These are phyloP conservation scores for Drosophila sordidula DNA, from an alignment of 2,888 invertebrate genomes.

Conservation along the genomic window DNA sequence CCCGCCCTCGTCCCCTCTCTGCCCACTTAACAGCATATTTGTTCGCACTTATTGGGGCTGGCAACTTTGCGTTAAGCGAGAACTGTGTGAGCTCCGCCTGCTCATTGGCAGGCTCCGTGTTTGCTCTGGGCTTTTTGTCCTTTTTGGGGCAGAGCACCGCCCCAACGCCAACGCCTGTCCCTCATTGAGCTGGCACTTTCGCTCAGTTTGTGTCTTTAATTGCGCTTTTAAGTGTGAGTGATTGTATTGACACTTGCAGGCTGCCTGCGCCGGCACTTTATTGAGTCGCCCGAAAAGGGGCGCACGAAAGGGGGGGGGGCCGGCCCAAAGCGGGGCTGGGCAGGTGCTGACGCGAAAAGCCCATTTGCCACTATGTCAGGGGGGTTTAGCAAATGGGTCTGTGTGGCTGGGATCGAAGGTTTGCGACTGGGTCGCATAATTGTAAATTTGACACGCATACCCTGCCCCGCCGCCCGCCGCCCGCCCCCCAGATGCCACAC, in stretches of 20 bases:
- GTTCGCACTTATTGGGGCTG: conserved; percentile 11
- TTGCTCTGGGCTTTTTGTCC: conserved; percentile 7
- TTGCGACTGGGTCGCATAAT: conserved; percentile 44
- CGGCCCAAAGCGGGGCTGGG: neutral
- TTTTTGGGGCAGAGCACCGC: conserved; percentile 8
- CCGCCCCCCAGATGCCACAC: conserved; percentile 6
- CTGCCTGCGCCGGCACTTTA: conserved; percentile 31
- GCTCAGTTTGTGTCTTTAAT: conserved; percentile 46
- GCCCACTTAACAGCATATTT: neutral
- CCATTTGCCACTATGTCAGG: conserved; percentile 36
- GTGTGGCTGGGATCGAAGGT: conserved; percentile 28
- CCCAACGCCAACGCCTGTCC: too few relatives aligned
- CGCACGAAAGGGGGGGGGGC: neutral
- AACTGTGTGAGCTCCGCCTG: conserved; percentile 17
- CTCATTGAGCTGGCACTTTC: conserved; percentile 14
- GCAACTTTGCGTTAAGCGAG: conserved; percentile 28
- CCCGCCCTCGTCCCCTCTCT: neutral
- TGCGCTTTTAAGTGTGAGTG: conserved; percentile 47
- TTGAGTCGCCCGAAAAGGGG: conserved; percentile 29
- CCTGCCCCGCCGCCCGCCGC: neutral
- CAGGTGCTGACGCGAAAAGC: conserved; percentile 29
- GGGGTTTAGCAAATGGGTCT: conserved; percentile 33
- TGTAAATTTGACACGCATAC: conserved; percentile 43
- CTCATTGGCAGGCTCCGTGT: conserved; percentile 21
- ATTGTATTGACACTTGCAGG: conserved; percentile 46